Evolutionary conservation across 2,797 vertebrate species (phyloP).

Genomic region (Cossypha caffra): DNA sequence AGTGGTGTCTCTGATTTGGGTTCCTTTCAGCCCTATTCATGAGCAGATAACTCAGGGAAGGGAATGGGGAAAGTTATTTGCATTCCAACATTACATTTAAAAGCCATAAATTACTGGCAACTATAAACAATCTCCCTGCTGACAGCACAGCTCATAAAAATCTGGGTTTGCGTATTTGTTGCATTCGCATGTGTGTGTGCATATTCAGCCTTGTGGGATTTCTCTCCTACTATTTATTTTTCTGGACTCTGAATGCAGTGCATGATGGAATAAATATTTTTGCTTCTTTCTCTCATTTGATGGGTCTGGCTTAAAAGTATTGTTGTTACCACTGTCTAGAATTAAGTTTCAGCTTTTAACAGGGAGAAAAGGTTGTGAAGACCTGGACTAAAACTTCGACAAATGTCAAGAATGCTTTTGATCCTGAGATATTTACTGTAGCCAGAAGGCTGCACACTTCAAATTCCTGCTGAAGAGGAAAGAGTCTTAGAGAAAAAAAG

Average conservation of each 20-base stretch:
- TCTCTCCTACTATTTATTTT: slow-evolving; percentile 40
- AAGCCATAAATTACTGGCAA: slow-evolving; percentile 74
- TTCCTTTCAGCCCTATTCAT: slow-evolving; percentile 78
- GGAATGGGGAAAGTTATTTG: slow-evolving; percentile 60
- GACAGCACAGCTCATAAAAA: slow-evolving; percentile 71
- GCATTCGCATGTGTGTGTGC: background rate
- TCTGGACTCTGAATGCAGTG: background rate
- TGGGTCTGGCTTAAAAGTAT: background rate
- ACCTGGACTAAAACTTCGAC: background rate
- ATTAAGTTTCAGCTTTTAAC: background rate
- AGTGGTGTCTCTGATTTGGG: slow-evolving; percentile 23
- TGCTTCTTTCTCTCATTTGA: background rate
- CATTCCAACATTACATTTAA: slow-evolving; percentile 74
- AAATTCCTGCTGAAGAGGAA: background rate
- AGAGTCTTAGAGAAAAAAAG: background rate
- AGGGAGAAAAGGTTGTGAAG: background rate
- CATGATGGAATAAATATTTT: background rate
- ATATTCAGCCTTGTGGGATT: slow-evolving; percentile 23
- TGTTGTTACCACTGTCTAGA: background rate
- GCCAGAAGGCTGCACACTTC: background rate
- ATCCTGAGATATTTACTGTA: background rate
- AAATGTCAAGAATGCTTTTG: background rate
- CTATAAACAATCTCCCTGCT: slow-evolving; percentile 77
- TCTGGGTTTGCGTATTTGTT: slow-evolving; percentile 9
- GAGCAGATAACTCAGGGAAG: slow-evolving; percentile 52